Evolutionary conservation across 2,888 invertebrate genomes (phyloP).

Genomic region (Parthenolecanium corni): DNA sequence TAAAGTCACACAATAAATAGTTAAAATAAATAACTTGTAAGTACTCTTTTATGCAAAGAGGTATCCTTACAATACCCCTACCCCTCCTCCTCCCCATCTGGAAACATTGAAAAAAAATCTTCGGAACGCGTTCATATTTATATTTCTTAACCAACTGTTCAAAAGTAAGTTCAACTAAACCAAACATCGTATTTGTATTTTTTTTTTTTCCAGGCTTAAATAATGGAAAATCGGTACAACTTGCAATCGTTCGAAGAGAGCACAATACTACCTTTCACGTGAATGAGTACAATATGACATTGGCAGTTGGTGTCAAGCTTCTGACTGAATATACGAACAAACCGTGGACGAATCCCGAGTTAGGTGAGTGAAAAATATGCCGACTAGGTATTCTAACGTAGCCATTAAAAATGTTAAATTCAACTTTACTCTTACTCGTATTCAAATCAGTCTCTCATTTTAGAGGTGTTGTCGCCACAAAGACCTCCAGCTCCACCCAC

Average conservation of each 20-base stretch:
- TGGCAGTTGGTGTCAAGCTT: conserved; percentile 55
- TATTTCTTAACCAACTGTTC: no score
- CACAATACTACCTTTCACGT: conserved; percentile 63
- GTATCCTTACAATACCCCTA: no score
- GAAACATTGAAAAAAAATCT: no score
- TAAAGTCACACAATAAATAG: no score
- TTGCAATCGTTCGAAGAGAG: conserved; percentile 59
- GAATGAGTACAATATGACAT: conserved; percentile 60
- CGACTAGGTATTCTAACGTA: background rate
- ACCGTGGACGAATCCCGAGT: conserved; percentile 74
- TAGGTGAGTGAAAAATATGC: conserved; percentile 43
- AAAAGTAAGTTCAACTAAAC: no score
- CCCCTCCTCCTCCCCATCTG: no score
- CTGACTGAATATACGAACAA: conserved; percentile 69
- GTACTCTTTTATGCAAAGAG: no score
- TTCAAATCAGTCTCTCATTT: conserved; percentile 34
- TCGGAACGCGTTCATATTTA: no score
- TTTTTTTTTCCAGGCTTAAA: conserved; percentile 52
- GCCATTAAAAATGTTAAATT: no score
- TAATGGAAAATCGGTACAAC: conserved; percentile 73
- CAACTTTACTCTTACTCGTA: no score
- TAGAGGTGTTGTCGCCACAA: conserved; percentile 77
- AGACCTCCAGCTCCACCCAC: conserved; percentile 79
- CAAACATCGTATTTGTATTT: no score
- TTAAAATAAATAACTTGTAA: no score